phyloP scores from a whole-genome alignment of 2,888 invertebrate species.

The Macrosiphum euphorbiae region DNA sequence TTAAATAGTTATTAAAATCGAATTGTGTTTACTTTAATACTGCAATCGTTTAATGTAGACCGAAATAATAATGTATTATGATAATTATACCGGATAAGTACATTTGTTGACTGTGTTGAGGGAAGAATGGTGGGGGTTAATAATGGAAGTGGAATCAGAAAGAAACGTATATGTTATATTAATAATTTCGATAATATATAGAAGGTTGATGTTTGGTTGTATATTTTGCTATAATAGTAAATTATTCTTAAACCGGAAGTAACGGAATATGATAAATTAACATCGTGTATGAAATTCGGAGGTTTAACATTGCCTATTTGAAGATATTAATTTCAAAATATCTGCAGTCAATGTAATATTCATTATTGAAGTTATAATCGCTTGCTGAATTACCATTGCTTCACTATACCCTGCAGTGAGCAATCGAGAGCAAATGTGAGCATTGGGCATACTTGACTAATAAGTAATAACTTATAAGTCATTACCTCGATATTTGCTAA shows the following conservation, averaged over 20 bases:
- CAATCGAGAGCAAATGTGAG: too few species aligned
- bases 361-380: neutral
- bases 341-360: neutral
- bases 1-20: neutral
- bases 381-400: neutral
- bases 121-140: neutral
- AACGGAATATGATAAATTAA: neutral
- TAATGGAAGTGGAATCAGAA: neutral
- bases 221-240: neutral
- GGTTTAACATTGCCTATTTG: neutral
- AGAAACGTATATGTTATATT: neutral
- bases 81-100: neutral
- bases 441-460: neutral
- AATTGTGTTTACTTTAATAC: neutral
- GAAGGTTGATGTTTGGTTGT: neutral
- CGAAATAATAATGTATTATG: neutral
- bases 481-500: neutral
- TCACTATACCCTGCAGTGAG: neutral
- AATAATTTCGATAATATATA: neutral
- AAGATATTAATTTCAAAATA: neutral
- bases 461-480: neutral
- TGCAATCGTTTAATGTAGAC: neutral
- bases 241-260: neutral
- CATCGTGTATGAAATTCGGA: neutral
- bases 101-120: neutral